phyloP scores from a whole-genome alignment of 2,888 invertebrate genomes.

The Mythimna lalbum region DNA sequence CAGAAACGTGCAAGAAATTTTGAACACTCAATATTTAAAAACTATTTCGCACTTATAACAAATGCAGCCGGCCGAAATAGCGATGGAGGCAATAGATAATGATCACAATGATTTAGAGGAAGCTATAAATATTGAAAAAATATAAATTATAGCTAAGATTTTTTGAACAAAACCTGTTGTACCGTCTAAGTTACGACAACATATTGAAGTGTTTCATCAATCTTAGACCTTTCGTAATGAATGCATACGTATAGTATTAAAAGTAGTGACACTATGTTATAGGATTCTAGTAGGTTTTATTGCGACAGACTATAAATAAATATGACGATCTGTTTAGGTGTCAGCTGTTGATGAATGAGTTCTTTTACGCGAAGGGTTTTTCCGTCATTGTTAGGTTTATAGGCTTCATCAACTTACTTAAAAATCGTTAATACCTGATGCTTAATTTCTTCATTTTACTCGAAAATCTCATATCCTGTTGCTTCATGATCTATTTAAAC shows the following conservation, averaged over 20 bases:
- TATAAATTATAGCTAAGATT: constrained; percentile 32
- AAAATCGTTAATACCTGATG: background rate
- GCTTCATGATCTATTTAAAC: constrained; percentile 4
- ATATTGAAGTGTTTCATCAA: constrained; percentile 45
- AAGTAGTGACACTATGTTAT: constrained; percentile 22
- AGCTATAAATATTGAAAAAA: constrained; percentile 48
- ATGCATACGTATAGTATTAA: constrained; percentile 24
- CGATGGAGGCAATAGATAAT: constrained; percentile 34
- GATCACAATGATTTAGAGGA: constrained; percentile 29
- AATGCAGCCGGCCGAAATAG: constrained; percentile 1
- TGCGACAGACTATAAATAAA: constrained; percentile 46
- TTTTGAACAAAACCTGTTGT: constrained; percentile 29
- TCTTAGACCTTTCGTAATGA: constrained; percentile 48
- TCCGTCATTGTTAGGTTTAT: background rate
- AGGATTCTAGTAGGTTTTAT: constrained; percentile 52
- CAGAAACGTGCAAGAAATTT: constrained; percentile 11
- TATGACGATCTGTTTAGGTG: constrained; percentile 14
- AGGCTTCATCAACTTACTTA: background rate
- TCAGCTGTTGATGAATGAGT: constrained; percentile 4
- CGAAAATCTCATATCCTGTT: background rate
- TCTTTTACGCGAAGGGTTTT: background rate
- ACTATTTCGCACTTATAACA: constrained; percentile 18
- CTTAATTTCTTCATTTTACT: background rate
- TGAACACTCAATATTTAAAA: constrained; percentile 1
- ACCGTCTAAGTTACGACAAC: constrained; percentile 13